Base-by-base conservation (phyloP, 1,140 invertebrate species). In the Solenopsis invicta region DNA sequence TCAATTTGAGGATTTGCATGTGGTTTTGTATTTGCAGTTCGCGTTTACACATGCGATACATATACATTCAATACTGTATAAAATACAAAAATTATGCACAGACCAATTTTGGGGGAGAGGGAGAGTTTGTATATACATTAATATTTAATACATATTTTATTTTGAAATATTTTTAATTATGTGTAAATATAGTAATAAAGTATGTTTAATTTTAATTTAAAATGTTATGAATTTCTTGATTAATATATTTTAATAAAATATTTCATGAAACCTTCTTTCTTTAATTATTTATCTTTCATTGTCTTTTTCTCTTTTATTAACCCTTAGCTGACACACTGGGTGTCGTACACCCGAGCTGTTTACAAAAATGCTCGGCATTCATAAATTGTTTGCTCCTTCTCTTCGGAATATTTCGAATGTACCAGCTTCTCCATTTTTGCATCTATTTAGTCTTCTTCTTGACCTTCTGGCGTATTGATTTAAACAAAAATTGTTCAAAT, bases 1-100 rank as follows among this genome's bases (percentile, higher is more conserved):
- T 16, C 64, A 81, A 81, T 81, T 81, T 54, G 16, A 16, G 34
- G 34, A 81, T 81, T 71, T 71, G 64, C 78, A 71, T 71, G 66
- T 41, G 50, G 64, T 21, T 71, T 81, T 45, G 13, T 56, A 48
- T 6, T 66, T 48, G 18, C 18, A 48, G 18, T 9, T 77, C 24
- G 10, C n/a, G 8, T 52, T 56, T 29, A 16, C 13, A 29, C n/a
- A 45, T 52, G n/a, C 29, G 41, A 21, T 50, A 50, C 8, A 50
- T 37, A 18, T 34, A 16, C 18, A 24, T 8, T 6, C 61, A 24
- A 67, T 29, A n/a, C 12, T 78, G 50, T 16, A n/a, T 50, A 2
- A 48, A 66, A 37, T 24, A 67, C 18, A 41, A 2, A 50, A 67
- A 50, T 48, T 34, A 59, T 59, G 4, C 9, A 45, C 29, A 76